phyloP scores from a whole-genome alignment of 2,888 invertebrate species.

The Drosophila formosana region DNA sequence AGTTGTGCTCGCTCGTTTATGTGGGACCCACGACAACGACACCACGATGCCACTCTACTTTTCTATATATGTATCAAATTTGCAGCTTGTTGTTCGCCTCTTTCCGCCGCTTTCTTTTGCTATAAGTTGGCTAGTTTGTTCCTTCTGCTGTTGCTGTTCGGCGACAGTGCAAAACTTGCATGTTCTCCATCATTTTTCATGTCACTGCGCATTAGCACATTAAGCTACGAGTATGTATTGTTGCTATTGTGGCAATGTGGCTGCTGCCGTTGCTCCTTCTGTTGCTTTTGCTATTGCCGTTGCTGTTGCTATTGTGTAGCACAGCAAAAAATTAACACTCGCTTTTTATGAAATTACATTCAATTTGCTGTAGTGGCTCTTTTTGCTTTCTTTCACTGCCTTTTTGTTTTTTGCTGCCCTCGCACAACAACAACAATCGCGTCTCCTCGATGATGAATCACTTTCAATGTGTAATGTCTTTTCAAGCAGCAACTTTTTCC shows the following conservation, averaged over 20 bases:
- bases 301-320: slow-evolving; percentile 46
- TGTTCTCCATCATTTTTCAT: slow-evolving; percentile 80
- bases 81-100: slow-evolving; percentile 65
- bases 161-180: slow-evolving; percentile 60
- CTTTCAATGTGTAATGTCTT: slow-evolving; percentile 66
- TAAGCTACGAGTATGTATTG: slow-evolving; percentile 66
- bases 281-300: slow-evolving; percentile 4
- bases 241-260: slow-evolving; percentile 39
- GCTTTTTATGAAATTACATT: slow-evolving; percentile 80
- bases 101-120: slow-evolving; percentile 34
- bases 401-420: slow-evolving; percentile 12
- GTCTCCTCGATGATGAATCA: slow-evolving; percentile 69
- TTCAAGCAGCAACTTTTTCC: slow-evolving; percentile 34
- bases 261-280: slow-evolving; percentile 21
- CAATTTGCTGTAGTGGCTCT: slow-evolving; percentile 72
- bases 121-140: slow-evolving; percentile 56
- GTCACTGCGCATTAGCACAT: slow-evolving; percentile 79
- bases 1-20: slow-evolving; percentile 17
- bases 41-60: slow-evolving; percentile 16
- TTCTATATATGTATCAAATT: slow-evolving; percentile 52
- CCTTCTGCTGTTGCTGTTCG: slow-evolving; percentile 25
- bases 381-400: slow-evolving; percentile 29
- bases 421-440: slow-evolving; percentile 29
- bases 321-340: slow-evolving; percentile 78
- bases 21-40: slow-evolving; percentile 13